Evolutionary conservation across 2,888 invertebrate species (phyloP), one percentile per base, ranked within the genome.

Genomic region (Dexiosoma caninum): DNA sequence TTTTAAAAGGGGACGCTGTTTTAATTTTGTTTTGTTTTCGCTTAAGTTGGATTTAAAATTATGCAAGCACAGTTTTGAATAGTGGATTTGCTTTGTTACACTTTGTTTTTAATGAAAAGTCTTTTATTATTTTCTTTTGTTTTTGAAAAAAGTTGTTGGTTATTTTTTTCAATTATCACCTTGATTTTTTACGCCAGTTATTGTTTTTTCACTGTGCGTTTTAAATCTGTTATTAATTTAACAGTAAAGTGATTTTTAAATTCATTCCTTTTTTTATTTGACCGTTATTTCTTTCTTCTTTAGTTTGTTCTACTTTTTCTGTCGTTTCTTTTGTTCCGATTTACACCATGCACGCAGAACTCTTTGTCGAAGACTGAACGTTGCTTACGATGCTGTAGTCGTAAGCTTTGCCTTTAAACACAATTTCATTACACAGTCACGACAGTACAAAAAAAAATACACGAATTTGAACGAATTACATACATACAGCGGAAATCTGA

Each of bases 331-430:
- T 59, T 77, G 35, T 67, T 76, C 82, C 82, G 82, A 72, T 74
- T 77, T 72, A 64, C 59, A 72, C 53, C 71, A 72, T 77, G 53
- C 76, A 74, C 76, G 76, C 72, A 79, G 79, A 79, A 79, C 71
- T 82, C 82, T 79, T 74, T 71, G 76, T 82, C 76, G 71, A 76
- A 82, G 81, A 82, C 82, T 82, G 69, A 79, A 77, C 64, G 64
- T 37, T 69, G 57, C 32, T 74, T 57, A 64, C 81, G 81, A 81
- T 81, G 77, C 81, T 81, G 72, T 40, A 44, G 77, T 81, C 81
- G 77, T 77, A 72, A 74, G 64, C 60, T 72, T 59, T 74, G 72
- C 69, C 76, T 77, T 70, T 46, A 57, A 49, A 80, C 70, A 64
- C 59, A 70, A 27, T 60, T 55, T 59, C 49, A 70, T 21, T 40